These are phyloP conservation scores for Tamandua tetradactyla DNA, from an alignment of 2,797 vertebrate genomes.

Conservation along the genomic window DNA sequence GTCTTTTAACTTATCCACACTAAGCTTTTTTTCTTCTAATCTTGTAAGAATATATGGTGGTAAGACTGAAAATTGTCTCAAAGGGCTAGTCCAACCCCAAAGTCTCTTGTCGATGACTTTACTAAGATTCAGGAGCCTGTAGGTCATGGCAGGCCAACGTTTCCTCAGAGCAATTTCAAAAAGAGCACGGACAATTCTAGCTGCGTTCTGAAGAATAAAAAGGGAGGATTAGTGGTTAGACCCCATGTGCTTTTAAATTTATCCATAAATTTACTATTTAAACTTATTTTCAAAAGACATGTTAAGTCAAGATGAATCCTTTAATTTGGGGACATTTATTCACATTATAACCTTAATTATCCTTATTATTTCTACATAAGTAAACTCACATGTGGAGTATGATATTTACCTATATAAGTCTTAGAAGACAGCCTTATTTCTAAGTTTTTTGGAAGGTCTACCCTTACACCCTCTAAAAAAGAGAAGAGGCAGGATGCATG, in stretches of 20 bases:
- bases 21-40: slow-evolving; percentile 95
- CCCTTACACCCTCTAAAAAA: neutral
- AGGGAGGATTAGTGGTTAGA: neutral
- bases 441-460: neutral
- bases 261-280: slow-evolving; percentile 40
- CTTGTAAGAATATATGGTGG: slow-evolving; percentile 90
- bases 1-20: slow-evolving; percentile 96
- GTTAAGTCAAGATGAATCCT: neutral
- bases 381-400: neutral
- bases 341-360: neutral
- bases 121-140: slow-evolving; percentile 95
- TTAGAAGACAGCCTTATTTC: neutral
- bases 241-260: slow-evolving; percentile 2
- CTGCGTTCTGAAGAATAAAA: slow-evolving; percentile 91
- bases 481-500: slow-evolving; percentile 7
- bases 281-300: neutral
- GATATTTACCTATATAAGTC: neutral
- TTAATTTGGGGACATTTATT: neutral
- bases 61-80: slow-evolving; percentile 93
- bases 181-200: slow-evolving; percentile 96
- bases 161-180: slow-evolving; percentile 98
- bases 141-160: slow-evolving; percentile 97
- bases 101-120: slow-evolving; percentile 98
- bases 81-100: slow-evolving; percentile 95
- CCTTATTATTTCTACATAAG: neutral